Conservation (phyloP, 2,797 vertebrate genomes). For the Chelidonichthys spinosus region DNA sequence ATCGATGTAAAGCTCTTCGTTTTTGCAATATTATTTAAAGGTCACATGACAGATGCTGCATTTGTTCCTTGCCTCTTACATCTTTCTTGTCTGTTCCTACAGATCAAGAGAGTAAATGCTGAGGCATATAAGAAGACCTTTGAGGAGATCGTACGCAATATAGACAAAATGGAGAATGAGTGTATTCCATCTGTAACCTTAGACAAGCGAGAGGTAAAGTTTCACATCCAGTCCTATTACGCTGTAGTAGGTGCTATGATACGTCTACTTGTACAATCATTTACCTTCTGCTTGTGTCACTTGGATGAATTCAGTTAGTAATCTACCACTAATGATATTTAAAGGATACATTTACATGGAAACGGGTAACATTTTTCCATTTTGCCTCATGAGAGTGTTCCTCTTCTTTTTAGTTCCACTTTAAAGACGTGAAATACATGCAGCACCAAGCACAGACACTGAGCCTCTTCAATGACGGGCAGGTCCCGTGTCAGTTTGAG, state of each 20-base stretch:
- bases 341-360: slow-evolving; percentile 9
- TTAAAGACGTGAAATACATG: slow-evolving; percentile 95
- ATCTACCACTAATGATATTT: slow-evolving; percentile 27
- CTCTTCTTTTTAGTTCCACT: slow-evolving; percentile 86
- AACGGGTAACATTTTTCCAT: neutral
- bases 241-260: slow-evolving; percentile 1
- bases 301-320: slow-evolving; percentile 10
- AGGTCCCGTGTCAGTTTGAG: slow-evolving; percentile 96
- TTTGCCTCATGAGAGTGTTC: slow-evolving; percentile 1
- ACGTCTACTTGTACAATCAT: neutral
- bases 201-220: slow-evolving; percentile 89
- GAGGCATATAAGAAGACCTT: slow-evolving; percentile 91
- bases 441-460: slow-evolving; percentile 90
- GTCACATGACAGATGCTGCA: neutral
- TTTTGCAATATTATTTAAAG: neutral
- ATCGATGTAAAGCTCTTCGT: neutral
- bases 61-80: neutral
- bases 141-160: slow-evolving; percentile 93
- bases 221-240: neutral
- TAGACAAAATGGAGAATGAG: slow-evolving; percentile 98
- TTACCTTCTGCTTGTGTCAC: neutral
- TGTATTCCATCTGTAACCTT: slow-evolving; percentile 94
- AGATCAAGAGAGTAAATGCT: slow-evolving; percentile 93
- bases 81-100: slow-evolving; percentile 35
- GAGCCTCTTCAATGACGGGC: slow-evolving; percentile 91